A percentile compares a stretch with the other conserved stretches of the same genome.
Evolutionary conservation across 2,113 vertebrate species (phyloP).

Genomic region (Macquaria ambigua): DNA sequence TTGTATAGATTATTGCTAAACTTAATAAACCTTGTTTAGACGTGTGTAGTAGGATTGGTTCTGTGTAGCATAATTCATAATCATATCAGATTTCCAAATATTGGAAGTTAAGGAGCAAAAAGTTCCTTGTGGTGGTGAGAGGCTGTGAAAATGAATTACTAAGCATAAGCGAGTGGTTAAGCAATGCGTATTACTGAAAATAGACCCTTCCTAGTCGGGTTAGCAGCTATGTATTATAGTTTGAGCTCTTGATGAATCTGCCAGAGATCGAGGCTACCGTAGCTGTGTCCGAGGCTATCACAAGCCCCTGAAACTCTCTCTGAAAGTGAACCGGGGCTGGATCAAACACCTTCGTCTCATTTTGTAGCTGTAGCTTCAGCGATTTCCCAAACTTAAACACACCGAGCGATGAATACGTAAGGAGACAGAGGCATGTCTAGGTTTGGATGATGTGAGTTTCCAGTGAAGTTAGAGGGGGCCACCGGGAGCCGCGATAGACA

Average conservation of each 20-base stretch:
- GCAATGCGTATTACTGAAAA: background rate
- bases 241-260: background rate
- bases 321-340: conserved; percentile 43
- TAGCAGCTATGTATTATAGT: background rate
- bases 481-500: conserved; percentile 65
- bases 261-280: conserved; percentile 56
- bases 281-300: conserved; percentile 52
- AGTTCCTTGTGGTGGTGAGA: conserved; percentile 2
- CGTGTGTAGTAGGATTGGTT: too few relatives aligned
- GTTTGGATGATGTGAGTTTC: background rate
- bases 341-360: background rate
- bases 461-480: conserved; percentile 42
- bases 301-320: conserved; percentile 30
- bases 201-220: background rate
- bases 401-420: background rate
- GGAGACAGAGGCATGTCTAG: fast-evolving
- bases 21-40: background rate
- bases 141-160: background rate
- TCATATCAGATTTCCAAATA: background rate
- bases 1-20: background rate
- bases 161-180: background rate
- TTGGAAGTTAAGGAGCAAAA: background rate
- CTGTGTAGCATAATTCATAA: background rate
- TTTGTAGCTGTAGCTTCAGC: background rate
- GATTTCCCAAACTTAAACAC: background rate